phyloP scores from a whole-genome alignment of 2,113 vertebrate genomes.

The Procapra przewalskii region DNA sequence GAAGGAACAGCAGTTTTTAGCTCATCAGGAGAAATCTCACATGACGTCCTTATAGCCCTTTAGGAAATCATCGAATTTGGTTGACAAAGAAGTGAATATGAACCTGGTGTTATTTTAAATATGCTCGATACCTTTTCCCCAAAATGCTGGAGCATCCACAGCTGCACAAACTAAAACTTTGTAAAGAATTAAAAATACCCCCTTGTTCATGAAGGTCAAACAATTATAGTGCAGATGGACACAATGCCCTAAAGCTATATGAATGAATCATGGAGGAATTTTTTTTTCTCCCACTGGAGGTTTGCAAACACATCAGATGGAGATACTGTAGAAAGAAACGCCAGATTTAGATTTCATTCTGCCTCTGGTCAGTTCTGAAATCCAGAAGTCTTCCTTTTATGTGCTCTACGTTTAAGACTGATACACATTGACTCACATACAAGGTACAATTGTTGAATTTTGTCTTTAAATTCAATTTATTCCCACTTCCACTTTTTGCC shows the following conservation, averaged over 20 bases:
- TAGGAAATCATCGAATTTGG: not conserved
- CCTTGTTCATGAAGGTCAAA: not conserved
- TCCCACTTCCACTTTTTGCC: not conserved
- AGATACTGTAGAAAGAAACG: not conserved
- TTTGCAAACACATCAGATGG: constrained; percentile 51
- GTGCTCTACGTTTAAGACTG: not conserved
- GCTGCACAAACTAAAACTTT: constrained; percentile 50
- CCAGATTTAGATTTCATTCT: not conserved
- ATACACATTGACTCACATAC: not conserved
- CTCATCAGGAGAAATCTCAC: not conserved
- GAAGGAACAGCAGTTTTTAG: not conserved
- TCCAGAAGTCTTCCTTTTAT: constrained; percentile 37
- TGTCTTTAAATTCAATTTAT: constrained; percentile 36
- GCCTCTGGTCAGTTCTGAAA: constrained; percentile 38
- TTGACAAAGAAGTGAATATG: not conserved
- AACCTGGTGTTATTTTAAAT: constrained; percentile 46
- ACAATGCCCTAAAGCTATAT: constrained; percentile 29
- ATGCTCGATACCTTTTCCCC: not conserved
- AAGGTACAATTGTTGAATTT: not conserved
- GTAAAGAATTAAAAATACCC: constrained; percentile 40
- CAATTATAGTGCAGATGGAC: not conserved
- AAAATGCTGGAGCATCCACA: not conserved
- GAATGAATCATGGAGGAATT: not conserved
- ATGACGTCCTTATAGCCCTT: not conserved
- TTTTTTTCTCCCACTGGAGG: not conserved